Base-by-base conservation (phyloP, 2,113 vertebrate genomes). In the Nicator chloris region DNA sequence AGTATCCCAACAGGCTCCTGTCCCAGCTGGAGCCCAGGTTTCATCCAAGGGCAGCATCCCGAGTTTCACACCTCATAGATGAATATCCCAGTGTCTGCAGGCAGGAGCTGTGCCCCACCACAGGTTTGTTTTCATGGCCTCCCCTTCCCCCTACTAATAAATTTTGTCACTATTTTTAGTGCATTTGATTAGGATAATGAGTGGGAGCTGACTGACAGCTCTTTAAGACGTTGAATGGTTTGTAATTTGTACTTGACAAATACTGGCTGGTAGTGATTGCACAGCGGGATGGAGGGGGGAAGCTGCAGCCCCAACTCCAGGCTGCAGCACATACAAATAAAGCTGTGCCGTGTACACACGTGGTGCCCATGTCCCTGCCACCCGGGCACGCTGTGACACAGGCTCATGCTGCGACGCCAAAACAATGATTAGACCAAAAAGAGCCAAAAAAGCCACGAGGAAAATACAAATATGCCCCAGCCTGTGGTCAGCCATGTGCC, bases 181-280 rank as follows among this genome's bases (percentile, higher is more conserved):
- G 90, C 64, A 28, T 94, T 94, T 97, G 92, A 97, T 97, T 93
- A 95, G 93, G 91, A 92, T 95, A 96, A 96, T 65, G 85, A 96
- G 90, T 73, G 53, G 87, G 33, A 17, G 72, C 94, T 96, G 96
- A 97, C 28, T 97, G 97, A 92, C 96, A 96, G 94, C 90, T 79
- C 91, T 95, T 85, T 51, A 91, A 79, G 78, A 66, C 50, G 79
- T 10, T 88, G 94, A 94, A 94, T 84, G 88, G 86, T 77, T 96
- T 95, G 94, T 92, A 95, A 97, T 97, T 96, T 86, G 86, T 85
- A 88, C 94, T 95, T 64, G 90, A 92, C 84, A 93, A 92, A 92
- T 88, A 95, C 51, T 94, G 61, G 7, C 84, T 68, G 50, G 89
- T 51, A 90, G 68, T 97, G 93, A 97, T 93, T 93, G 92, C 96